Evolutionary conservation across 2,113 vertebrate genomes (phyloP).

Genomic region (Vombatus ursinus): DNA sequence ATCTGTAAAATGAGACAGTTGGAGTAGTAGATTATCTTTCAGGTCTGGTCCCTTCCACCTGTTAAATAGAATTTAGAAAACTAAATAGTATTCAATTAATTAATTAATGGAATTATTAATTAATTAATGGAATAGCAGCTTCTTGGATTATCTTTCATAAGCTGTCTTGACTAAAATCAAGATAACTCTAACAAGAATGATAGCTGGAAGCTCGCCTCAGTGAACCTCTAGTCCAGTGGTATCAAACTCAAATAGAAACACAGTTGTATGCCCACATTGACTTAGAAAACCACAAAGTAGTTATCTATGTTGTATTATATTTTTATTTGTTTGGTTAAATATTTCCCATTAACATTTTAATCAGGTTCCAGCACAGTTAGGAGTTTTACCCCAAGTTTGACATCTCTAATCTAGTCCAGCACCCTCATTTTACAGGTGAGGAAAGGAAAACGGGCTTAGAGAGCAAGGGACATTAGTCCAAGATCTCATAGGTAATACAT

Average conservation of each 20-base stretch:
- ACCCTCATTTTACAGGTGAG: background rate
- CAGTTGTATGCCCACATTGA: background rate
- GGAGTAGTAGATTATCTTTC: background rate
- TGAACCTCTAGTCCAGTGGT: background rate
- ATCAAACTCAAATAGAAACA: background rate
- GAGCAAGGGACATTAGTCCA: background rate
- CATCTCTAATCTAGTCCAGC: background rate
- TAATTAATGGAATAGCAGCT: background rate
- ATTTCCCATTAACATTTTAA: background rate
- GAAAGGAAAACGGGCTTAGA: background rate
- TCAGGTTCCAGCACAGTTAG: background rate
- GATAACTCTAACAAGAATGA: constrained; percentile 1
- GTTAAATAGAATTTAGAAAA: background rate
- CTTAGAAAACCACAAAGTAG: background rate
- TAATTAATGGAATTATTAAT: no score
- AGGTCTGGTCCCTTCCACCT: background rate
- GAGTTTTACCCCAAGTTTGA: background rate
- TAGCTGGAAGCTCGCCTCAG: background rate
- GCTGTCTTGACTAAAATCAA: constrained; percentile 16
- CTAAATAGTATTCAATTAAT: background rate
- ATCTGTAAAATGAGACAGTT: background rate
- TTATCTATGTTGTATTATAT: background rate
- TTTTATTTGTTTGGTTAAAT: background rate
- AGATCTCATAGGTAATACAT: background rate
- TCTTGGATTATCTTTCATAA: background rate